Evolutionary conservation across 2,888 invertebrate species (phyloP).

Genomic region (Griposia aprilina): DNA sequence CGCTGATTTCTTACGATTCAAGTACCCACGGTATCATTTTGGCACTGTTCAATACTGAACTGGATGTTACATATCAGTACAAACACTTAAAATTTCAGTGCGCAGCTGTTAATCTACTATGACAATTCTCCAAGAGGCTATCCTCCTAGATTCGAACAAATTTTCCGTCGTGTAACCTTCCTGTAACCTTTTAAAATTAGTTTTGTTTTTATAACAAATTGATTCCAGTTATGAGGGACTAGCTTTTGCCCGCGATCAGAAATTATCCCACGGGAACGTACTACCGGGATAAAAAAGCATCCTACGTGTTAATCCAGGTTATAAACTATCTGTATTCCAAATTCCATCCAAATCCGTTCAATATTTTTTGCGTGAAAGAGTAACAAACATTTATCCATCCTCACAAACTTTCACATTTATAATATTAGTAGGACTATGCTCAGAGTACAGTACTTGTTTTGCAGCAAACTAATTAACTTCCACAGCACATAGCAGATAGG

Average conservation of each 20-base stretch:
- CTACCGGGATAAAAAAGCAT: no score
- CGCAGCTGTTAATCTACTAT: constrained; percentile 1
- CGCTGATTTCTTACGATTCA: neutral
- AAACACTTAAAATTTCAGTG: neutral
- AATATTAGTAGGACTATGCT: no score
- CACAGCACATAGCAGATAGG: neutral
- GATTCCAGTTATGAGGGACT: neutral
- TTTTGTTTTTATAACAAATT: constrained; percentile 39
- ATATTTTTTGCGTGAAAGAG: no score
- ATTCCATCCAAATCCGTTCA: no score
- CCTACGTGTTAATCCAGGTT: no score
- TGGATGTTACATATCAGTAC: neutral
- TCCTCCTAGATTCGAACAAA: constrained; percentile 48
- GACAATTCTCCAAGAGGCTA: constrained; percentile 16
- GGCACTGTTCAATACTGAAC: neutral
- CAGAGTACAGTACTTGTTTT: neutral
- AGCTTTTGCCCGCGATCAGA: no score
- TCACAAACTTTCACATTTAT: no score
- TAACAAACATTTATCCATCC: no score
- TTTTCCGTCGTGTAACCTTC: constrained; percentile 45
- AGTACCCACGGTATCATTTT: neutral
- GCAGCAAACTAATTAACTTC: no score
- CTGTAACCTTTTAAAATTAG: constrained; percentile 57
- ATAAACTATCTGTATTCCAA: no score
- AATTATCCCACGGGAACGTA: no score